Evolutionary conservation across 2,113 vertebrate genomes (phyloP), one percentile per base, ranked within the genome.

Genomic region (Gobio gobio): DNA sequence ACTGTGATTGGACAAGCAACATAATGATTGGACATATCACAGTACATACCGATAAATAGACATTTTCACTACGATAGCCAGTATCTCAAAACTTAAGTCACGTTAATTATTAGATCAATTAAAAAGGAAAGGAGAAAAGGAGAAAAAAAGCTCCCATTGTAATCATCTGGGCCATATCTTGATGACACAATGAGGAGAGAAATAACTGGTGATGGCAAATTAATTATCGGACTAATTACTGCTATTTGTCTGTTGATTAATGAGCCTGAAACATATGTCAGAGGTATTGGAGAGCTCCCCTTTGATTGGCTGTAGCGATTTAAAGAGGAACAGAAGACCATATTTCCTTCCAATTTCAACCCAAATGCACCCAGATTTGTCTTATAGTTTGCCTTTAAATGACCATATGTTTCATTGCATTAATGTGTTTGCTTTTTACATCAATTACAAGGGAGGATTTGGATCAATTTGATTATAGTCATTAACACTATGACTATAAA

Each of bases 201-300:
- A 82, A 33, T 76, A 83, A 90, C 84, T 88, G 59, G 78, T 72
- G 77, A 88, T 91, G 76, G 70, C 87, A 92, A 92, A 94, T 94
- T 90, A 92, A 93, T 94, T 94, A 94, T 88, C 26, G 83, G 90
- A 91, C 90, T 90, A 91, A 92, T 93, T 92, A 92, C 83, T 86
- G 79, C n/a, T 78, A 85, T 90, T 88, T 92, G 87, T 90, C 88
- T 86, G 76, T 83, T 64, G 82, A 82, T 90, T 88, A 91, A 91
- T 89, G 79, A 78, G 49, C 75, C 83, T 83, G 63, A 87, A 89
- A 73, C 77, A 80, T 82, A 75, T 77, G 88, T 77, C 61, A 20
- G 20, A 20, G 75, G 33, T 12, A 73, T 78, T 73, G 64, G 78
- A 36, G 63, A 75, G 43, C 77, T 61, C 40, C 45, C 59, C 29